A percentile compares a stretch with the other conserved stretches of the same genome.
Evolutionary conservation across 2,113 vertebrate genomes (phyloP).

Genomic region (Erythrolamprus reginae): DNA sequence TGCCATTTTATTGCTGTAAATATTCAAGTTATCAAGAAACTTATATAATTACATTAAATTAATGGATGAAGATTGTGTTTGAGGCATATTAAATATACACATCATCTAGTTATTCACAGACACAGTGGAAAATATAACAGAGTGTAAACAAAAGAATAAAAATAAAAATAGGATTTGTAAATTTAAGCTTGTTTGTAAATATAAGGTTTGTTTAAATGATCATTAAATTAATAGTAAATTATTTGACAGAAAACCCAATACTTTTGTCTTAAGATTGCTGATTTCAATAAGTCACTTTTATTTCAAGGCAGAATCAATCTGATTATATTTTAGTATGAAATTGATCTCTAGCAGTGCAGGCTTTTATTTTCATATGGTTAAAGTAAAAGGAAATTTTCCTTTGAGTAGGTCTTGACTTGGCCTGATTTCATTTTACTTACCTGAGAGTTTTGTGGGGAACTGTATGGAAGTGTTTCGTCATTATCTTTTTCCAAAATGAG

Average conservation of each 20-base stretch:
- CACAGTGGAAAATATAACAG: not conserved
- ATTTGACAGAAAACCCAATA: not conserved
- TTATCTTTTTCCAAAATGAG: not conserved
- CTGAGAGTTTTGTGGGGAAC: not conserved
- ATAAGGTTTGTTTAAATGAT: not conserved
- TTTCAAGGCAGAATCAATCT: not conserved
- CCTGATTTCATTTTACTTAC: not conserved
- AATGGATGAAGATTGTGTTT: not conserved
- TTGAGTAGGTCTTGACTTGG: not conserved
- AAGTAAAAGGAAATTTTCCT: not conserved
- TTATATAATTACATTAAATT: not conserved
- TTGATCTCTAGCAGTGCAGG: not conserved
- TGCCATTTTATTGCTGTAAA: not conserved
- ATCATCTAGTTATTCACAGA: not conserved
- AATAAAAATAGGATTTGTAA: not conserved
- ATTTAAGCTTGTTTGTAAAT: not conserved
- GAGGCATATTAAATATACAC: not conserved
- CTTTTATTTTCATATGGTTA: not conserved
- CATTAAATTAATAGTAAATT: not conserved
- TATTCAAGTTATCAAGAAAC: not conserved
- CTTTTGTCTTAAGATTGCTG: not conserved
- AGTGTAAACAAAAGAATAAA: not conserved
- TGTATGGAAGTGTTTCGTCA: not conserved
- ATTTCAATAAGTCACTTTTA: not conserved
- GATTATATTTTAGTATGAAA: not conserved